Evolutionary conservation across 2,113 vertebrate species (phyloP).

Genomic region (Dasyornis broadbenti): DNA sequence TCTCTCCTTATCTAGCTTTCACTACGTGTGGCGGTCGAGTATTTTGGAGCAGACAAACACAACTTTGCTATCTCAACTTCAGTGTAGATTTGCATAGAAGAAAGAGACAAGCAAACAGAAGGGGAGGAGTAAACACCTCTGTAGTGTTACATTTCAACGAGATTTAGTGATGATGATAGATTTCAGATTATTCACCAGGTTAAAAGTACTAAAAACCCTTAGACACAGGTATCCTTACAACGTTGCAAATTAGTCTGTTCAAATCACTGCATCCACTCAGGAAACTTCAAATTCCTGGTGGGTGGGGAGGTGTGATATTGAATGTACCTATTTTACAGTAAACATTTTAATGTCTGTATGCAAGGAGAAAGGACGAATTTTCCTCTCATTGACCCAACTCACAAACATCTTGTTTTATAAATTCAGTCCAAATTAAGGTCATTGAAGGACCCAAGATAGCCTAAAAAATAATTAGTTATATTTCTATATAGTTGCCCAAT

Average conservation of each 20-base stretch:
- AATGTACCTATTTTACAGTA: neutral
- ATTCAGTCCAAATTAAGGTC: neutral
- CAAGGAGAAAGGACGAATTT: neutral
- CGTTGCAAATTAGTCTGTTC: neutral
- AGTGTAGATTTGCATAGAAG: neutral
- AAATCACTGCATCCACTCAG: neutral
- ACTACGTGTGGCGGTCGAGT: neutral
- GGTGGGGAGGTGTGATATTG: neutral
- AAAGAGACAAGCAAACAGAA: neutral
- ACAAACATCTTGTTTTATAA: neutral
- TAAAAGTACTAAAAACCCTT: neutral
- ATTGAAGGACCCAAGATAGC: neutral
- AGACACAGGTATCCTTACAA: neutral
- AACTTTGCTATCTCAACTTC: neutral
- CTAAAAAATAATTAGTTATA: neutral
- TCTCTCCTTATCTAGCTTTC: neutral
- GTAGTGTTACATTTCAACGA: neutral
- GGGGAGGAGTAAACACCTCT: neutral
- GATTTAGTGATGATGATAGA: neutral
- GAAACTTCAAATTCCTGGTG: neutral
- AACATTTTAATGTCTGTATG: neutral
- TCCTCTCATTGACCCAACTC: neutral
- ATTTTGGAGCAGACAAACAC: neutral
- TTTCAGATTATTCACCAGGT: neutral
- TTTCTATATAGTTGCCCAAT: neutral